Evolutionary conservation across 2,113 vertebrate genomes (phyloP).

Genomic region (Craseonycteris thonglongyai): DNA sequence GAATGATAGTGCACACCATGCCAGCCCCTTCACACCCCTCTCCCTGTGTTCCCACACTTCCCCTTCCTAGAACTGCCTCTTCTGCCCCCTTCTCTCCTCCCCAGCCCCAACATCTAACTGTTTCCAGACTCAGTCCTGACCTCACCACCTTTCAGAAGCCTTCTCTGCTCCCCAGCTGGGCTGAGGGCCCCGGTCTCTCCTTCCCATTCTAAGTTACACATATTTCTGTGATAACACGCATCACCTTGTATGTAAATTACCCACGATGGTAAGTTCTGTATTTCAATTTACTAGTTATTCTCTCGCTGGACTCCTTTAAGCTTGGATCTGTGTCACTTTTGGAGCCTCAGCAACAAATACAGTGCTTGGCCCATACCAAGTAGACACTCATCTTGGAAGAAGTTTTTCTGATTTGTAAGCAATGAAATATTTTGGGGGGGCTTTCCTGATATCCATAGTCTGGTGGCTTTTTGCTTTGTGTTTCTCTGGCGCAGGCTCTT

Average conservation of each 20-base stretch:
- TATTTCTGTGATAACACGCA: neutral
- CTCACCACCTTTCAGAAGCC: neutral
- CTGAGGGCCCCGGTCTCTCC: neutral
- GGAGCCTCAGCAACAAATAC: neutral
- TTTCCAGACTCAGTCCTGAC: neutral
- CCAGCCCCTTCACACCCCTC: neutral
- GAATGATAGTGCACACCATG: accelerated
- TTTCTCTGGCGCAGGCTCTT: neutral
- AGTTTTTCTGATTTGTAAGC: neutral
- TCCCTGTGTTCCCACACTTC: neutral
- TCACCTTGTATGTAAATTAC: neutral
- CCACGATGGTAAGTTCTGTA: neutral
- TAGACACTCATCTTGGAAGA: neutral
- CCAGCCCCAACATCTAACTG: neutral
- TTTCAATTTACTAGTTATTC: neutral
- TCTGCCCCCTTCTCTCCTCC: neutral
- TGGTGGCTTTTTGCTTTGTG: neutral
- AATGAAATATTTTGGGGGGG: neutral
- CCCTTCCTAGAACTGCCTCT: neutral
- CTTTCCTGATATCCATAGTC: neutral
- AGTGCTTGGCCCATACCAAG: neutral
- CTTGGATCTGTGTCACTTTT: neutral
- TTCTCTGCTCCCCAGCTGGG: neutral
- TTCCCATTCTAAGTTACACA: neutral
- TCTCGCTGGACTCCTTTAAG: neutral